A percentile compares a stretch with the other conserved stretches of the same genome.
Conservation (phyloP, 2,113 vertebrate genomes). For the Erinaceus europaeus region DNA sequence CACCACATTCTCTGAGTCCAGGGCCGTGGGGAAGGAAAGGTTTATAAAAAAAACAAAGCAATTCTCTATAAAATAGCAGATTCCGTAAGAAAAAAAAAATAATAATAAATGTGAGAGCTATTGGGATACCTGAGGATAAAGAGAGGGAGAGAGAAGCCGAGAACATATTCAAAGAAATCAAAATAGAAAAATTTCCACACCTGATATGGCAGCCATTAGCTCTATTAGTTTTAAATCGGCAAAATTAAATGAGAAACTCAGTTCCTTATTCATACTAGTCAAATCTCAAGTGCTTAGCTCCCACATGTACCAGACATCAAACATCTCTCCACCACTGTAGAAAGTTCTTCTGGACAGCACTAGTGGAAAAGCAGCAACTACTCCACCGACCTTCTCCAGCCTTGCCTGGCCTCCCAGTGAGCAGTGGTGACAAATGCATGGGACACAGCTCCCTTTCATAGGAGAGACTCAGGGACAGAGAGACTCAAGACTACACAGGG, state of each 20-base stretch:
- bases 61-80: neutral
- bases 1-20: neutral
- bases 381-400: neutral
- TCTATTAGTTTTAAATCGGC: no score
- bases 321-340: neutral
- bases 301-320: neutral
- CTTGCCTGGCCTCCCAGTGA: neutral
- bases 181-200: no score
- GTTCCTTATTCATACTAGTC: neutral
- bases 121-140: no score
- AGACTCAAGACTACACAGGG: neutral
- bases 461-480: neutral
- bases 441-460: no score
- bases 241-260: slow-evolving; percentile 25
- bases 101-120: no score
- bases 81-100: neutral
- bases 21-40: neutral
- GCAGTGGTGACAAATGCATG: no score
- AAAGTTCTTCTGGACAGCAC: neutral
- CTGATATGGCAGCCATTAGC: neutral
- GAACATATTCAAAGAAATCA: no score
- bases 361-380: neutral
- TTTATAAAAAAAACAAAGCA: neutral
- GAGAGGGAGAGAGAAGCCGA: neutral
- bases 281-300: neutral